phyloP scores from a whole-genome alignment of 30 jellyfish, hydroid and myxozoan species.

The Rhopilema esculentum region DNA sequence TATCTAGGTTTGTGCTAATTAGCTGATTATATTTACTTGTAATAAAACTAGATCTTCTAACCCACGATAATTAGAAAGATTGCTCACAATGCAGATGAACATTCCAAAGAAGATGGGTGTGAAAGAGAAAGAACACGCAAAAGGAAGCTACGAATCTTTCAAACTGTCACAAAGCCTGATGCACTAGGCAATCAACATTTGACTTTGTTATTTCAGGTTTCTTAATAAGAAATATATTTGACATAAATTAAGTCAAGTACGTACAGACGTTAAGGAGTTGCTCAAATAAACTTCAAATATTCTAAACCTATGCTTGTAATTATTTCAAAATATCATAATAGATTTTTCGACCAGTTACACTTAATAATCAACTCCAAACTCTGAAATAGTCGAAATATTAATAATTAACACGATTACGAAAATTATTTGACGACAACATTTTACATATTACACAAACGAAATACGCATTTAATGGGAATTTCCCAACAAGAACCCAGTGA shows the following conservation, averaged over 20 bases:
- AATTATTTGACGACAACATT: neutral
- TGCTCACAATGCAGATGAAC: neutral
- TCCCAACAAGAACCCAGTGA: too few relatives aligned
- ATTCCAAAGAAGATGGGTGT: neutral
- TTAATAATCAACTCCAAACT: neutral
- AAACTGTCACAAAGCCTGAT: neutral
- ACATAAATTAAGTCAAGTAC: neutral
- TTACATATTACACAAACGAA: neutral
- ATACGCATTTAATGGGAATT: too few relatives aligned
- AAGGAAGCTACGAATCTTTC: neutral
- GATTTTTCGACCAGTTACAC: neutral
- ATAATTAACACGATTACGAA: too few relatives aligned
- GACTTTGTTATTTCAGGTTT: neutral
- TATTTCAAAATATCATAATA: neutral
- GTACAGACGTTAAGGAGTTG: neutral
- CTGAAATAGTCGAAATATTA: neutral
- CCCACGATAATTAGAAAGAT: too few relatives aligned
- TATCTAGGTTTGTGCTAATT: too few relatives aligned
- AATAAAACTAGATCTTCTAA: too few relatives aligned
- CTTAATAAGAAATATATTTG: neutral
- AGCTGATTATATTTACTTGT: too few relatives aligned
- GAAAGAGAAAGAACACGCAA: neutral
- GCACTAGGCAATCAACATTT: neutral
- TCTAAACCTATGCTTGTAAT: neutral
- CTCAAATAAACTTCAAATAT: neutral